Evolutionary conservation across 2,113 vertebrate genomes (phyloP).

Genomic region (Tragelaphus buxtoni): DNA sequence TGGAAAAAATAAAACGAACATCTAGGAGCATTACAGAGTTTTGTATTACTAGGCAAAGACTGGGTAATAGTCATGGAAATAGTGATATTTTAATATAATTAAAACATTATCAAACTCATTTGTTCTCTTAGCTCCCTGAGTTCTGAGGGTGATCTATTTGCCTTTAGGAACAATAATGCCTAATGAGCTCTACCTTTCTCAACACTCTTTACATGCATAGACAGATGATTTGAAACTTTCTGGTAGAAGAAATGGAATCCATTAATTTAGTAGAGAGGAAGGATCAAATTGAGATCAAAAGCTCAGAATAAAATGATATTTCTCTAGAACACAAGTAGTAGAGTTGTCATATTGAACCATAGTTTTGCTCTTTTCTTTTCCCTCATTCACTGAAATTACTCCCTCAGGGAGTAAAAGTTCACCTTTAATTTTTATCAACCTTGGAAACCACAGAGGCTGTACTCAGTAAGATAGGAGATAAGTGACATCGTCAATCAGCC

Average conservation of each 20-base stretch:
- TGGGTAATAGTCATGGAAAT: neutral
- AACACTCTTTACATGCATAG: neutral
- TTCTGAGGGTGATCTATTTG: neutral
- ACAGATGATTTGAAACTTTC: neutral
- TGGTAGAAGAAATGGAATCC: neutral
- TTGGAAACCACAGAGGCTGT: neutral
- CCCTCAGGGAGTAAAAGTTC: neutral
- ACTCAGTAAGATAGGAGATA: neutral
- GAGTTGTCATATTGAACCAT: slow-evolving; percentile 6
- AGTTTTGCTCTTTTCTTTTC: neutral
- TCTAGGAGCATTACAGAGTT: neutral
- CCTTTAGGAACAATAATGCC: neutral
- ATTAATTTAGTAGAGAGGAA: neutral
- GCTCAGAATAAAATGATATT: neutral
- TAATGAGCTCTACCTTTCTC: neutral
- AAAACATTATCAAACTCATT: neutral
- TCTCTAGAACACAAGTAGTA: neutral
- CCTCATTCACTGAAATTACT: neutral
- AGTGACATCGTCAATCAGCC: neutral
- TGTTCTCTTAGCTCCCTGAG: neutral
- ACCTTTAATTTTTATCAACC: neutral
- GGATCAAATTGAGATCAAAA: slow-evolving; percentile 16
- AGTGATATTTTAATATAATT: neutral
- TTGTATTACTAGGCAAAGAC: slow-evolving; percentile 21
- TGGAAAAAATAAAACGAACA: neutral